A percentile compares a stretch with the other conserved stretches of the same genome.
Evolutionary conservation across 1,140 invertebrate genomes (phyloP).

Genomic region (Heliothis virescens): DNA sequence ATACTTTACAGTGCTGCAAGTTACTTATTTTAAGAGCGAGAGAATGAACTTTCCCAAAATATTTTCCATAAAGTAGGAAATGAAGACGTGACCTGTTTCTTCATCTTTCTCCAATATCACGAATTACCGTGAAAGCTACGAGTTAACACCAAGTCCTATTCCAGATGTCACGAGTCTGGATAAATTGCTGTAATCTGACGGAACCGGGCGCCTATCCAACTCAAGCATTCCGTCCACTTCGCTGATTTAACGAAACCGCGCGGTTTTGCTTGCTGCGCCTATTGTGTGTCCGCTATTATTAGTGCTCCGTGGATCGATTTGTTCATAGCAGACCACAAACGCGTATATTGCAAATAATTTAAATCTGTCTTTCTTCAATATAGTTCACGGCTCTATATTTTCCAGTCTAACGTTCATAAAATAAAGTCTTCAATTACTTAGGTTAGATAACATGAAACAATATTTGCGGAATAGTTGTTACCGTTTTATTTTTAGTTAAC

Average conservation of each 20-base stretch:
- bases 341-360: conserved; percentile 60
- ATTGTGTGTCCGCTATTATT: conserved; percentile 69
- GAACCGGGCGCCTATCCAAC: conserved; percentile 70
- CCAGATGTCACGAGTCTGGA: conserved; percentile 60
- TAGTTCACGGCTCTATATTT: background rate
- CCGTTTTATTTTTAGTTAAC: background rate
- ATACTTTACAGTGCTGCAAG: background rate
- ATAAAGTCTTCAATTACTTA: no score
- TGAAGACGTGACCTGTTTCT: background rate
- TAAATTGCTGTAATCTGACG: conserved; percentile 72
- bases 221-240: conserved; percentile 70
- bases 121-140: conserved; percentile 45
- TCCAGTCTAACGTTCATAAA: no score
- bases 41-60: conserved; percentile 1
- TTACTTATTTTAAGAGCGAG: background rate
- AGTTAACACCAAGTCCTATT: conserved; percentile 59
- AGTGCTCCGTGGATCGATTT: conserved; percentile 64
- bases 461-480: background rate
- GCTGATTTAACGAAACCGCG: conserved; percentile 73
- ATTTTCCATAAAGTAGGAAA: background rate
- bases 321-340: conserved; percentile 52
- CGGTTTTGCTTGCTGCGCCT: conserved; percentile 63
- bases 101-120: background rate
- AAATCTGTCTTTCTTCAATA: no score
- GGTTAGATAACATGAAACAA: background rate